Percentiles rank a stretch among this genome's conserved stretches.
phyloP scores from a whole-genome alignment of 2,113 vertebrate species.

The Carollia perspicillata region DNA sequence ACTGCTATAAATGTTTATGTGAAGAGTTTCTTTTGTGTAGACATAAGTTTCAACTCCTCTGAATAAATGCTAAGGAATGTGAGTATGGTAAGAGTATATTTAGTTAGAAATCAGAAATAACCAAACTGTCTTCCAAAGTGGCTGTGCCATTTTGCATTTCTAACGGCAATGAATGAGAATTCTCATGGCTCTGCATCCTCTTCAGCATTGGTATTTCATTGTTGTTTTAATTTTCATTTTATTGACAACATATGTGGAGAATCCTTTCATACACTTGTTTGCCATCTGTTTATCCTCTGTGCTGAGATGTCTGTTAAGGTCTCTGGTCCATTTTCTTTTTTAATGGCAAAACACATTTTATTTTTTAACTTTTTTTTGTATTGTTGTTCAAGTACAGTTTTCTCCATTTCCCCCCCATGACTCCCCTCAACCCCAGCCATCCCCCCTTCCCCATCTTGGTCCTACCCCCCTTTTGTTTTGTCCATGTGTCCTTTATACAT shows the following conservation, averaged over 20 bases:
- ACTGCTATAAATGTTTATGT: neutral
- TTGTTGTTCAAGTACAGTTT: too few relatives aligned
- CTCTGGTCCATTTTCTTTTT: neutral
- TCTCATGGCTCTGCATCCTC: neutral
- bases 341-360: too few relatives aligned
- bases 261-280: neutral
- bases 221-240: neutral
- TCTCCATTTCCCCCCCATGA: too few relatives aligned
- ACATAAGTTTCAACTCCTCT: neutral
- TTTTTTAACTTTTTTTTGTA: too few relatives aligned
- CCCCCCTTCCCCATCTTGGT: too few relatives aligned
- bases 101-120: neutral
- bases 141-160: neutral
- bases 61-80: neutral
- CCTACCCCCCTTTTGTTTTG: too few relatives aligned
- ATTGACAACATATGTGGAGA: neutral
- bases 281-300: neutral
- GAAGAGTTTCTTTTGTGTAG: neutral
- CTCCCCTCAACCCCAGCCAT: too few relatives aligned
- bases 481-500: too few relatives aligned
- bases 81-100: neutral
- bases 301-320: neutral
- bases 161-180: neutral
- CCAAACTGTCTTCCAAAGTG: neutral
- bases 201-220: neutral